phyloP scores from a whole-genome alignment of 2,888 invertebrate genomes.

The Trimorus sp. region DNA sequence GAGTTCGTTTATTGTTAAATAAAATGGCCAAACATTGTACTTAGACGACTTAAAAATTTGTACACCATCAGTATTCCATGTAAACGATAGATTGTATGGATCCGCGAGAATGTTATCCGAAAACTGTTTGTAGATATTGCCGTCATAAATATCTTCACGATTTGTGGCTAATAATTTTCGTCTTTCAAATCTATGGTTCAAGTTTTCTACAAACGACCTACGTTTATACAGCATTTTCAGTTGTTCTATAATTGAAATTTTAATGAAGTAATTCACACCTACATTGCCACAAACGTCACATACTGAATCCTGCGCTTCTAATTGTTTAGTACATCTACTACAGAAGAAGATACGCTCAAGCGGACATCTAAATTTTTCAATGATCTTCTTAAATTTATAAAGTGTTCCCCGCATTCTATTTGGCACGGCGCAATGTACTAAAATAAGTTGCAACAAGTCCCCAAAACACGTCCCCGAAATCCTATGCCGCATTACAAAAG shows the following conservation, averaged over 20 bases:
- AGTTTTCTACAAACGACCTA: neutral
- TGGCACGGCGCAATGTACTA: neutral
- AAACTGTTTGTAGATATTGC: constrained; percentile 7
- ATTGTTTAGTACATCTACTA: neutral
- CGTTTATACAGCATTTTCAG: constrained; percentile 13
- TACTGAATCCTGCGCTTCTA: neutral
- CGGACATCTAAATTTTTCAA: neutral
- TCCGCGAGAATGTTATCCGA: neutral
- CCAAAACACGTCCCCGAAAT: neutral
- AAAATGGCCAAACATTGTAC: constrained; percentile 29
- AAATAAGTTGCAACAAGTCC: neutral
- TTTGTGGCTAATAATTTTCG: neutral
- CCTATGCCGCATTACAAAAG: neutral
- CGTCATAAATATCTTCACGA: constrained; percentile 25
- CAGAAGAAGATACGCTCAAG: neutral
- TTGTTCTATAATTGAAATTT: constrained; percentile 41
- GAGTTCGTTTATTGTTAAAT: constrained; percentile 21
- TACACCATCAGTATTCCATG: too few relatives aligned
- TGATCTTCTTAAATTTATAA: constrained; percentile 6
- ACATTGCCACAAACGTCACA: neutral
- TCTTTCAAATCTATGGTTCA: neutral
- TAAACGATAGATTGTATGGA: constrained; percentile 13
- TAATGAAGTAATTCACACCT: constrained; percentile 26
- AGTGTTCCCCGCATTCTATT: neutral
- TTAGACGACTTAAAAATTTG: constrained; percentile 11